A percentile compares a stretch with the other conserved stretches of the same genome.
Conservation (phyloP, 2,888 invertebrate species). For the Agriopis aurantiaria region DNA sequence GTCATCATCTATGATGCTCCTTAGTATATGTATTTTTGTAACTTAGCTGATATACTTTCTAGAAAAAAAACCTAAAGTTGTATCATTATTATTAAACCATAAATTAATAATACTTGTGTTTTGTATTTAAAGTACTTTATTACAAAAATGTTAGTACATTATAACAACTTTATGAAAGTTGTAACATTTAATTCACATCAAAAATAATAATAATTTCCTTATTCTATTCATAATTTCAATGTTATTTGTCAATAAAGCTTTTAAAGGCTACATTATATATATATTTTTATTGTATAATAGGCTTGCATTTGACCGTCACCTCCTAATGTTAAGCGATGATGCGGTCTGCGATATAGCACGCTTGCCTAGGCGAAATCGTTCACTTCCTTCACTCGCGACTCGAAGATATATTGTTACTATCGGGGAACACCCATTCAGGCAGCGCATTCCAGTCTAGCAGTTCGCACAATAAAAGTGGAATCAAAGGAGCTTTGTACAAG, state of each 20-base stretch:
- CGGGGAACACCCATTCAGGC: too few species aligned
- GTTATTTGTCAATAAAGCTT: slow-evolving; percentile 51
- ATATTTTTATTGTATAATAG: too few species aligned
- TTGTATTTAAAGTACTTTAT: slow-evolving; percentile 47
- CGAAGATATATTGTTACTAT: too few species aligned
- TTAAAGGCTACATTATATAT: slow-evolving; percentile 23
- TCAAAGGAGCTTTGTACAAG: too few species aligned
- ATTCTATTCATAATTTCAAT: slow-evolving; percentile 45
- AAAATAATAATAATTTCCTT: slow-evolving; percentile 60
- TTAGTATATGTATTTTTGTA: neutral
- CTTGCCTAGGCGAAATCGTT: too few species aligned
- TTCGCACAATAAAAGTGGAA: too few species aligned
- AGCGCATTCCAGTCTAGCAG: too few species aligned
- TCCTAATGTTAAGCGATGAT: too few species aligned
- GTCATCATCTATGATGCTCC: neutral
- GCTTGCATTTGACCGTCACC: too few species aligned
- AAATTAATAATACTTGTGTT: neutral
- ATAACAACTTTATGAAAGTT: slow-evolving; percentile 74
- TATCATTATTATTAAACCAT: neutral
- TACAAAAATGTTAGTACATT: slow-evolving; percentile 68
- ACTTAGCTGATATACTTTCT: neutral
- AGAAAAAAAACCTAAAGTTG: neutral
- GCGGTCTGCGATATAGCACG: too few species aligned
- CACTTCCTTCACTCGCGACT: too few species aligned
- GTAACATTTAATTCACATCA: slow-evolving; percentile 64